phyloP scores from a whole-genome alignment of 2,797 vertebrate species.

The Microchirus variegatus region DNA sequence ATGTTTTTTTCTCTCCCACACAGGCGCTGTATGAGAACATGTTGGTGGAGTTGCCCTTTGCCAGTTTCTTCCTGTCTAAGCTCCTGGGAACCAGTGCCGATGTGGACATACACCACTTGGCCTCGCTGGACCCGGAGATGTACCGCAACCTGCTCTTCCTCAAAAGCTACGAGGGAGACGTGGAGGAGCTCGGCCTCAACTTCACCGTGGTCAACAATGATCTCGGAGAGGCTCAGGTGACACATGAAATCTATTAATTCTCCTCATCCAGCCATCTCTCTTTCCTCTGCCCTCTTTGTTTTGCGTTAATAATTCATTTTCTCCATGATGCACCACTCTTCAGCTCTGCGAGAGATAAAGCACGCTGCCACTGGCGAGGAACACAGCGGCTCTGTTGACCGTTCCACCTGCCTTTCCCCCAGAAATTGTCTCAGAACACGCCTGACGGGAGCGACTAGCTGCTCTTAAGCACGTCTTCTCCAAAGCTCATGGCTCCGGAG shows the following conservation, averaged over 20 bases:
- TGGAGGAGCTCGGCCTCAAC: conserved; percentile 97
- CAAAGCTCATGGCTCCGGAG: conserved; percentile 52
- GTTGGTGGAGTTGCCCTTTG: conserved; percentile 97
- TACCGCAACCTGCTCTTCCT: conserved; percentile 97
- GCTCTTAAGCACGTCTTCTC: conserved; percentile 65
- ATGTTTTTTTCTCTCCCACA: not conserved
- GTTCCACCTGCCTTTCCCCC: conserved; percentile 60
- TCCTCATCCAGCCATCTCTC: conserved; percentile 25
- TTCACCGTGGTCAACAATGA: conserved; percentile 99
- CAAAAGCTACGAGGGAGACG: conserved; percentile 96
- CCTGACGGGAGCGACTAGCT: conserved; percentile 58
- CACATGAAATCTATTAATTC: conserved; percentile 29
- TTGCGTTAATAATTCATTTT: conserved; percentile 78
- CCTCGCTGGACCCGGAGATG: conserved; percentile 96
- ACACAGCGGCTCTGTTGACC: conserved; percentile 65
- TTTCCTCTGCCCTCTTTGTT: conserved; percentile 56
- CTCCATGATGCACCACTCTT: conserved; percentile 58
- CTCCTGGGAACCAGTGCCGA: conserved; percentile 96
- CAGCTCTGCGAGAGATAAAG: conserved; percentile 70
- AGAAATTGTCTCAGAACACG: conserved; percentile 68
- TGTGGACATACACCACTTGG: conserved; percentile 98
- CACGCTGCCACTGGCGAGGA: conserved; percentile 55
- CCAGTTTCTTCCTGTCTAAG: conserved; percentile 98
- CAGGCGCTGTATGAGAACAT: conserved; percentile 99
- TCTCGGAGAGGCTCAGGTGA: conserved; percentile 96